These are phyloP conservation scores for Phymanthus crucifer DNA, from an alignment of 92 coral and sea anemone species.

Conservation along the genomic window DNA sequence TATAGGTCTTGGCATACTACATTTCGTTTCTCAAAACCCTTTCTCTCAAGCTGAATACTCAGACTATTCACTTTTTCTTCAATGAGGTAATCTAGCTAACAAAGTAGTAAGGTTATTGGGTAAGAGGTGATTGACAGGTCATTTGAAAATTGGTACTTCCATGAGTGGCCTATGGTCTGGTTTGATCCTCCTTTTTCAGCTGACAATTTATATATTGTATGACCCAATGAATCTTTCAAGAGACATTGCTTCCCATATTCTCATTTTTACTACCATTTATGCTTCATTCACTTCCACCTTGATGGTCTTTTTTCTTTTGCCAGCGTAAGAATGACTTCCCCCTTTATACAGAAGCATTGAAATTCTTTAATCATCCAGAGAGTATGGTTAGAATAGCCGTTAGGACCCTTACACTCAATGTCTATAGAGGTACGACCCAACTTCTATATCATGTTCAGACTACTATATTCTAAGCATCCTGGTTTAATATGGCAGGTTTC, in stretches of 20 bases:
- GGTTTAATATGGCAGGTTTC: background rate
- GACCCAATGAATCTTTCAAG: too few relatives aligned
- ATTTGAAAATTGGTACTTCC: too few relatives aligned
- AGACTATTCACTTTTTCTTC: conserved; percentile 95
- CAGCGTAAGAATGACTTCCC: conserved; percentile 99
- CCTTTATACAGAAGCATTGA: conserved; percentile 92
- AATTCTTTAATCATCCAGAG: conserved; percentile 95
- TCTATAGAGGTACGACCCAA: conserved; percentile 69
- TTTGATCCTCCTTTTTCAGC: too few relatives aligned
- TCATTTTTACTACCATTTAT: background rate
- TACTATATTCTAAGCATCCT: background rate
- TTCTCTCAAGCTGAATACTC: conserved; percentile 93
- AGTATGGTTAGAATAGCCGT: conserved; percentile 99
- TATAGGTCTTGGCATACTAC: conserved; percentile 91
- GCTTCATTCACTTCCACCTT: background rate
- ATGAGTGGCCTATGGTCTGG: too few relatives aligned
- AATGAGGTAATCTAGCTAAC: conserved; percentile 99
- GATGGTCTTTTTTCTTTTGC: background rate
- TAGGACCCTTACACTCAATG: conserved; percentile 92
- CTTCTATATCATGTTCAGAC: background rate
- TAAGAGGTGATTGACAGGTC: too few relatives aligned
- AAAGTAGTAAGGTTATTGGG: too few relatives aligned
- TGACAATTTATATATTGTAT: background rate
- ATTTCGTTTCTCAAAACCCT: conserved; percentile 95
- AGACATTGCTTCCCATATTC: too few relatives aligned